Evolutionary conservation across 2,797 vertebrate genomes (phyloP), one percentile per base, ranked within the genome.

Genomic region (Poliocrania exsul): DNA sequence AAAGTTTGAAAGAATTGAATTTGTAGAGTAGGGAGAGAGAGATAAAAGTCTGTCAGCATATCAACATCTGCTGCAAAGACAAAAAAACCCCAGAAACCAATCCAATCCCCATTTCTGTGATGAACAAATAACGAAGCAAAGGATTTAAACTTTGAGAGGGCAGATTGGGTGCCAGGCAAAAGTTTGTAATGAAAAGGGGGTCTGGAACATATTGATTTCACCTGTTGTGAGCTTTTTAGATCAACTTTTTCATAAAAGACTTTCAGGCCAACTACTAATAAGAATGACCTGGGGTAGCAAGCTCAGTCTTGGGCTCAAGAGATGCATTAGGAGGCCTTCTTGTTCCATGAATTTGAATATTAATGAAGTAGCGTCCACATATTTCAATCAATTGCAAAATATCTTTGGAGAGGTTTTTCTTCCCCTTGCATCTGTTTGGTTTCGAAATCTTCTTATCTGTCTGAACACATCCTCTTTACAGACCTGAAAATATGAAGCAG

Each of bases 1-100:
- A 64, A 81, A 74, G 20, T 71, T 56, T 60, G 70, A 56, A 81
- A 83, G 23, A 69, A 67, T 16, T 83, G n/a, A 14, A 94, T 86
- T 81, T 81, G 19, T 58, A 46, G 37, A 49, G 25, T 1, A 50
- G 11, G 13, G 13, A 65, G 35, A 70, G 42, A 80, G 47, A 66
- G n/a, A 35, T 4, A 31, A 26, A 83, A 83, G 28, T 23, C 17
- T 86, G 90, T 49, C 57, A 70, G 44, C 54, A 29, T 40, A 31
- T 8, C 62, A 54, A 54, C 0, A 1, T 53, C 31, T 80, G 24
- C 42, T 62, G 29, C 49, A 62, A 86, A 80, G 56, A 75, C 16
- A 47, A 44, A 90, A 82, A 37, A 21, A 38, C 38, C 38, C 38
- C 38, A 38, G 6, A 40, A 40, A n/a, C n/a, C 35, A 75, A 51